phyloP scores from a whole-genome alignment of 2,888 invertebrate species.

The Ormyrus rosae region DNA sequence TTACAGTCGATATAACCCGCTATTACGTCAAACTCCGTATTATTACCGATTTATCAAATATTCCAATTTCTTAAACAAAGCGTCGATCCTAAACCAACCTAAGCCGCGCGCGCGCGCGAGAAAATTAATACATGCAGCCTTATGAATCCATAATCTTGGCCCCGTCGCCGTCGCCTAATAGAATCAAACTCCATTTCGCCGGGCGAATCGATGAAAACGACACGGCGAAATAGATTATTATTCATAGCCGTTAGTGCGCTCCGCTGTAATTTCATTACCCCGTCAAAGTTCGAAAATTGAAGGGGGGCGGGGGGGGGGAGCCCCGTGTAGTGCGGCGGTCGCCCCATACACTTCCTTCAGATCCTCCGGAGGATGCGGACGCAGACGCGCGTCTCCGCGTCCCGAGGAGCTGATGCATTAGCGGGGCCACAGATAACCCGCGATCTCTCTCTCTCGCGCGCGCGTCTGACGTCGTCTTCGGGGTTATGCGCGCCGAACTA shows the following conservation, averaged over 20 bases:
- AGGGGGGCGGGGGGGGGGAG: background rate
- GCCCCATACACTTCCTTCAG: background rate
- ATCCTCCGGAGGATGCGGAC: conserved; percentile 13
- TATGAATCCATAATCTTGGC: too few relatives aligned
- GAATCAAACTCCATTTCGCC: background rate
- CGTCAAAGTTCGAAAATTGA: conserved; percentile 49
- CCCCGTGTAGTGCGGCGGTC: background rate
- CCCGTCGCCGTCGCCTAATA: too few relatives aligned
- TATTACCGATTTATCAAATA: too few relatives aligned
- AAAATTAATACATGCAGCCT: too few relatives aligned
- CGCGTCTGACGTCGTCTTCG: conserved; percentile 14
- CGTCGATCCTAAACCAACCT: too few relatives aligned
- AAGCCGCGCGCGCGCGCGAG: too few relatives aligned
- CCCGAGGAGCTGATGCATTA: conserved; percentile 26
- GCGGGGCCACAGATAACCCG: conserved; percentile 56
- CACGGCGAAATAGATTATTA: conserved; percentile 35
- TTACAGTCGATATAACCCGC: too few relatives aligned
- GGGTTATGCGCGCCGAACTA: conserved; percentile 60
- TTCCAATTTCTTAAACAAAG: too few relatives aligned
- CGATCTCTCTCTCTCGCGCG: conserved; percentile 29
- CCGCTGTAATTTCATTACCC: conserved; percentile 17
- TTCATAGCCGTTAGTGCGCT: conserved; percentile 20
- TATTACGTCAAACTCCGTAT: too few relatives aligned
- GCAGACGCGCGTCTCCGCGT: background rate
- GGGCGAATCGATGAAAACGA: conserved; percentile 39